Percentiles rank a stretch among this genome's conserved stretches.
phyloP scores from a whole-genome alignment of 1,140 invertebrate species.

The Paracyclopina nana region DNA sequence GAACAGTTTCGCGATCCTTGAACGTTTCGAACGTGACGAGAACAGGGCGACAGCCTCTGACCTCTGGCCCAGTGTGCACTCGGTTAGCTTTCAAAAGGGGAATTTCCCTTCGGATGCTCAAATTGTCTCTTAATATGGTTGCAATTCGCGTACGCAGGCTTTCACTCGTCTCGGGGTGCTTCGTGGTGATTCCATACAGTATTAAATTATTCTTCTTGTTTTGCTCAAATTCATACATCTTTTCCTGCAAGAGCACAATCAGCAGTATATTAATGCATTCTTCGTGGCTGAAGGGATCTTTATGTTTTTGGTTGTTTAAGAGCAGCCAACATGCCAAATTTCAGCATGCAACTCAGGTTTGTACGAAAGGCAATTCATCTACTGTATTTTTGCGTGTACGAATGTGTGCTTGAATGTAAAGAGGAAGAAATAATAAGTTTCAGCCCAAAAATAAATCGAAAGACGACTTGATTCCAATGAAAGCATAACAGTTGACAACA shows the following conservation, averaged over 20 bases:
- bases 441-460: too few species aligned
- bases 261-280: too few species aligned
- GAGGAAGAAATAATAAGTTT: too few species aligned
- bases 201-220: background rate
- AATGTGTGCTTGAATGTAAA: too few species aligned
- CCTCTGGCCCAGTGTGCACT: background rate
- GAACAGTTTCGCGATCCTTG: background rate
- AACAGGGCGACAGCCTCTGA: background rate
- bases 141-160: background rate
- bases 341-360: too few species aligned
- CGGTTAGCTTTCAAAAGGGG: background rate
- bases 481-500: too few species aligned
- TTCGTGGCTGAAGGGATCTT: too few species aligned
- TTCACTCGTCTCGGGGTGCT: background rate
- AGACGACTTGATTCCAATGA: too few species aligned
- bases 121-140: background rate
- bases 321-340: too few species aligned
- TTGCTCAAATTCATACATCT: background rate
- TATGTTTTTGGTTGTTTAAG: too few species aligned
- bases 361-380: too few species aligned
- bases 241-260: background rate
- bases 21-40: constrained; percentile 10
- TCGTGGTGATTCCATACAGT: background rate
- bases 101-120: background rate
- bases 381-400: too few species aligned